Percentiles rank a stretch among this genome's conserved stretches.
These are phyloP conservation scores for Chymomyza procnemis DNA, from an alignment of 2,888 invertebrate genomes.

Conservation along the genomic window DNA sequence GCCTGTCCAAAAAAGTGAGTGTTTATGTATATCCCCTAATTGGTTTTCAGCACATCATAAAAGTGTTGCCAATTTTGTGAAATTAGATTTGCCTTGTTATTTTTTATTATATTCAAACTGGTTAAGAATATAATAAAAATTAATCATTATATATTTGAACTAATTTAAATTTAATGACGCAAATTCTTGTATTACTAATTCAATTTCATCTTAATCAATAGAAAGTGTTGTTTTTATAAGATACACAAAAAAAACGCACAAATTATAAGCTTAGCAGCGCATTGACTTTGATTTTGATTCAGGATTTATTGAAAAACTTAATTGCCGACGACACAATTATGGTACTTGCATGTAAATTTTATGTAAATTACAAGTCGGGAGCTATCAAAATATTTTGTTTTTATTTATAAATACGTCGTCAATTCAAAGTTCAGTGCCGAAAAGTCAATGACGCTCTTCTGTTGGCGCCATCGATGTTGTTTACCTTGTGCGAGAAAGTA, in stretches of 20 bases:
- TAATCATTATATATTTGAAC: constrained; percentile 8
- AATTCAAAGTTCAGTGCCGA: constrained; percentile 52
- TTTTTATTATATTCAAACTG: not conserved
- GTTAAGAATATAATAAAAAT: constrained; percentile 22
- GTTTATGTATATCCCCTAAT: not conserved
- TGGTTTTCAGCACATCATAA: not conserved
- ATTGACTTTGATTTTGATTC: constrained; percentile 1
- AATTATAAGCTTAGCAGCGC: not conserved
- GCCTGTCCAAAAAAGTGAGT: not conserved
- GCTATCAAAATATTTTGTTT: constrained; percentile 24
- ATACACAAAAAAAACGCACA: not conserved
- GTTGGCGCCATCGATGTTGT: constrained; percentile 65
- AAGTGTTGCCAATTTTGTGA: not conserved
- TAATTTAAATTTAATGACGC: constrained; percentile 26
- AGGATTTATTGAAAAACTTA: constrained; percentile 33
- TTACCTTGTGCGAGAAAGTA: constrained; percentile 65
- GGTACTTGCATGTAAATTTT: constrained; percentile 30
- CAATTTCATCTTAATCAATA: not conserved
- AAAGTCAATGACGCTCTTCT: constrained; percentile 3
- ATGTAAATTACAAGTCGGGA: constrained; percentile 36
- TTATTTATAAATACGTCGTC: constrained; percentile 26
- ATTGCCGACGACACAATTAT: constrained; percentile 14
- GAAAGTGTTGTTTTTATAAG: not conserved
- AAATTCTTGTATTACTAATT: not conserved
- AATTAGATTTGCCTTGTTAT: not conserved